Evolutionary conservation across 2,113 vertebrate species (phyloP), one percentile per base, ranked within the genome.

Genomic region (Cathartes aura): DNA sequence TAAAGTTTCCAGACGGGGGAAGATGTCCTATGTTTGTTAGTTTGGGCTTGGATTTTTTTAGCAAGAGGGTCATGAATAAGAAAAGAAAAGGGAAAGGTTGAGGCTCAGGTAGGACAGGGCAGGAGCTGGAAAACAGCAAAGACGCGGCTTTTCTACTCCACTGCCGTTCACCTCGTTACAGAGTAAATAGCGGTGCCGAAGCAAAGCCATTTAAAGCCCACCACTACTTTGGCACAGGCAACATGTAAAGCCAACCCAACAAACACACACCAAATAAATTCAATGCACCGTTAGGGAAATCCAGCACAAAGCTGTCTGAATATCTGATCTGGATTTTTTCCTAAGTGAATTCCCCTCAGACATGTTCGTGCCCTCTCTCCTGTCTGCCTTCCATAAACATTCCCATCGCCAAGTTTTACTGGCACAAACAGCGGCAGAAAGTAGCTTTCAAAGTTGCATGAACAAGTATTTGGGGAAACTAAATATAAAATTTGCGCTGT

Each of bases 151-250:
- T 55, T 7, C 71, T 18, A 5, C 59, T 18, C 75, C 27, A 2
- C 27, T 24, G 32, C 67, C 8, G 0, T 15, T 20, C 82, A 59
- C 40, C 38, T 16, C 9, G 0, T 15, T 24, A 8, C 52, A 16
- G 38, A 19, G 20, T 1, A 21, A 52, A 36, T 0, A 40, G 30
- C 8, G 0, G 15, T 6, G 48, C 34, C 4, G 6, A 60, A 45
- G 79, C 23, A 42, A 36, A 73, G 48, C 19, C 58, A 6, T 6
- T 10, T 8, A 58, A 72, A 82, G 34, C 68, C 59, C 74, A 50
- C 23, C 27, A 2, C 53, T 15, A 1, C 75, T 47, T 20, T 21
- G 40, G 63, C 58, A 48, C 24, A 11, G 21, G 32, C 50, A 45
- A 15, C 14, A 15, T 1, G 1, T 34, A 27, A 71, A 76, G 12